A percentile compares a stretch with the other conserved stretches of the same genome.
Evolutionary conservation across 2,113 vertebrate species (phyloP).

Genomic region (Podarcis cretensis): DNA sequence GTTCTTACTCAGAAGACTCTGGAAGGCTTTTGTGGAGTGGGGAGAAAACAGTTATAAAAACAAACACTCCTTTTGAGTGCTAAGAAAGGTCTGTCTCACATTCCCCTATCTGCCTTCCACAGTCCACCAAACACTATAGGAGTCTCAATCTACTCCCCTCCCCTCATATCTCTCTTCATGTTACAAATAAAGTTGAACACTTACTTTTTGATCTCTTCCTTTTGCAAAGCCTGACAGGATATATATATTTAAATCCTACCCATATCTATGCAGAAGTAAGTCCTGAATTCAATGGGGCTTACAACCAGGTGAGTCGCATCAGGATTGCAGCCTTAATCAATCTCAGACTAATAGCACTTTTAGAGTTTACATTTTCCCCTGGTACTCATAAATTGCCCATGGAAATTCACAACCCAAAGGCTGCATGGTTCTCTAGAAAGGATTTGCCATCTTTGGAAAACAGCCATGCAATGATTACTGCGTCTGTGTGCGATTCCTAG

Average conservation of each 20-base stretch:
- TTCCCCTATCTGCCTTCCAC: not conserved
- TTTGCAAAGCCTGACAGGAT: conserved; percentile 60
- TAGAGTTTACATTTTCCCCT: too few species aligned
- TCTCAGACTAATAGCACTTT: too few species aligned
- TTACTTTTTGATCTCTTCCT: conserved; percentile 56
- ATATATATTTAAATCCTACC: not conserved
- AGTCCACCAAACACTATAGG: not conserved
- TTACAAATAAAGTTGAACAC: conserved; percentile 69
- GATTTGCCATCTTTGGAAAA: not conserved
- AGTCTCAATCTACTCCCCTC: not conserved
- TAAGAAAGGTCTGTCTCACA: conserved; percentile 58
- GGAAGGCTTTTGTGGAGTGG: conserved; percentile 65
- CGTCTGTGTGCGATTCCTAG: not conserved
- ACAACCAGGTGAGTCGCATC: not conserved
- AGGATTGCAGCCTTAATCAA: not conserved
- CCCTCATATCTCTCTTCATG: conserved; percentile 16
- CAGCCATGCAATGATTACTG: not conserved
- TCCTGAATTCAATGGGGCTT: not conserved
- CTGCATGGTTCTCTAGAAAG: not conserved
- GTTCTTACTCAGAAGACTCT: conserved; percentile 67
- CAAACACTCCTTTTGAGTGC: conserved; percentile 63
- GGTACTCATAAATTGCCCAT: not conserved
- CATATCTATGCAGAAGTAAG: not conserved
- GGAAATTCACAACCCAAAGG: not conserved
- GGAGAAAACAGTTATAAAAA: conserved; percentile 63